Evolutionary conservation across 2,888 invertebrate genomes (phyloP).

Genomic region (Leistus spinibarbis): DNA sequence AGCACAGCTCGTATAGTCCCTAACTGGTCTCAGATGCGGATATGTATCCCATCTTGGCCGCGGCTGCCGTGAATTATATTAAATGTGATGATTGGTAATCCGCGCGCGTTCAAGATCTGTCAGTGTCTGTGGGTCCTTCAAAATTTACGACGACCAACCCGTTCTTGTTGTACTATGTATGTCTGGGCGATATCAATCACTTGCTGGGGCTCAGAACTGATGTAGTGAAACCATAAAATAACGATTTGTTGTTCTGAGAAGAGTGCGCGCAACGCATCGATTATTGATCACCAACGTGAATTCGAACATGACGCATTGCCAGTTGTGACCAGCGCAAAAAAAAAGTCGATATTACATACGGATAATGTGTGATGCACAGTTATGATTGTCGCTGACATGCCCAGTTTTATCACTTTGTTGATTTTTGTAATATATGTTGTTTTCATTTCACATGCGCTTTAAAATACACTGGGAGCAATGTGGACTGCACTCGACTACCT

Average conservation of each 20-base stretch:
- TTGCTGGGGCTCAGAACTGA: conserved; percentile 4
- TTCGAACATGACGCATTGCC: conserved; percentile 16
- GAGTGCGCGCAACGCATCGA: conserved; percentile 9
- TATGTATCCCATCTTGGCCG: not conserved
- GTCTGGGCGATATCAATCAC: conserved; percentile 20
- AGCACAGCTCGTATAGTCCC: no score
- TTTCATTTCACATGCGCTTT: not conserved
- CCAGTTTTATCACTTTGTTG: no score
- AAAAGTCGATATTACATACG: not conserved
- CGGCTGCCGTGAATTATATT: not conserved
- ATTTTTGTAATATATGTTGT: not conserved
- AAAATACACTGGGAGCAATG: no score
- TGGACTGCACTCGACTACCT: no score
- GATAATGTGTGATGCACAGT: not conserved
- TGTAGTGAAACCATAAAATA: conserved; percentile 32
- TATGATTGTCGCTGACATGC: not conserved
- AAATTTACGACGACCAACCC: not conserved
- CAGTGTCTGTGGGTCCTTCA: not conserved
- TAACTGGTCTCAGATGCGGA: not conserved
- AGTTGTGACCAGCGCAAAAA: not conserved
- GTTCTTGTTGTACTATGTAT: not conserved
- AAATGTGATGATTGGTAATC: not conserved
- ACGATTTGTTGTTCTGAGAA: conserved; percentile 38
- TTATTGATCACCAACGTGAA: conserved; percentile 12
- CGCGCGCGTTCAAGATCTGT: not conserved